Evolutionary conservation across 2,888 invertebrate species (phyloP).

Genomic region (Stenichneumon culpator): DNA sequence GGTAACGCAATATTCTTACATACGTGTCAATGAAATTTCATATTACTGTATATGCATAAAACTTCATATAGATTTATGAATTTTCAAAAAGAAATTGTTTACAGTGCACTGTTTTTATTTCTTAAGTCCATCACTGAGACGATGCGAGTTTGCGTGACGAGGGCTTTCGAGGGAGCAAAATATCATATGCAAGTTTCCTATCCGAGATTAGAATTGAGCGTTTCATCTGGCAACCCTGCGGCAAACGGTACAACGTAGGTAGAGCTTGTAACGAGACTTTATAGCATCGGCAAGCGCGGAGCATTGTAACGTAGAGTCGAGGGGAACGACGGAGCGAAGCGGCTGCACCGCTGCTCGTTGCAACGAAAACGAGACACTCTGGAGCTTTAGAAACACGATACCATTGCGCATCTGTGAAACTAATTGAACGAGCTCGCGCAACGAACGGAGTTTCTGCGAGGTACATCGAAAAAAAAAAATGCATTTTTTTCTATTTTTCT

Average conservation of each 20-base stretch:
- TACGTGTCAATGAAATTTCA: too few relatives aligned
- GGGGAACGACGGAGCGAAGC: slow-evolving; percentile 32
- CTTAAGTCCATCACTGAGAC: too few relatives aligned
- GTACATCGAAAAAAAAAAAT: not conserved
- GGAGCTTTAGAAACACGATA: slow-evolving; percentile 44
- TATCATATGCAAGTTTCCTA: not conserved
- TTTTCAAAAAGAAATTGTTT: too few relatives aligned
- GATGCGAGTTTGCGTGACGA: too few relatives aligned
- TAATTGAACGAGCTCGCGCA: slow-evolving; percentile 54
- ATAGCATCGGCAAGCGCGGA: not conserved
- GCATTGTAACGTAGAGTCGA: slow-evolving; percentile 18
- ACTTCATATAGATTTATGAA: too few relatives aligned
- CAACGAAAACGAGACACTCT: not conserved
- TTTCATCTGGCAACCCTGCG: slow-evolving; percentile 15
- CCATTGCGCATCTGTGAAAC: slow-evolving; percentile 36
- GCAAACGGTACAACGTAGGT: slow-evolving; percentile 1
- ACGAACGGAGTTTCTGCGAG: not conserved
- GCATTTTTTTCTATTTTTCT: not conserved
- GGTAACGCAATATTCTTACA: too few relatives aligned
- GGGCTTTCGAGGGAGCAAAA: not conserved
- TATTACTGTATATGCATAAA: too few relatives aligned
- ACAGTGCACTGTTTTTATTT: too few relatives aligned
- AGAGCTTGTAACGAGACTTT: slow-evolving; percentile 32
- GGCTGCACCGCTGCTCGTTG: not conserved
- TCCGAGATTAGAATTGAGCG: slow-evolving; percentile 1